Evolutionary conservation across 1,140 invertebrate species (phyloP).

Genomic region (Drosophila virilis): DNA sequence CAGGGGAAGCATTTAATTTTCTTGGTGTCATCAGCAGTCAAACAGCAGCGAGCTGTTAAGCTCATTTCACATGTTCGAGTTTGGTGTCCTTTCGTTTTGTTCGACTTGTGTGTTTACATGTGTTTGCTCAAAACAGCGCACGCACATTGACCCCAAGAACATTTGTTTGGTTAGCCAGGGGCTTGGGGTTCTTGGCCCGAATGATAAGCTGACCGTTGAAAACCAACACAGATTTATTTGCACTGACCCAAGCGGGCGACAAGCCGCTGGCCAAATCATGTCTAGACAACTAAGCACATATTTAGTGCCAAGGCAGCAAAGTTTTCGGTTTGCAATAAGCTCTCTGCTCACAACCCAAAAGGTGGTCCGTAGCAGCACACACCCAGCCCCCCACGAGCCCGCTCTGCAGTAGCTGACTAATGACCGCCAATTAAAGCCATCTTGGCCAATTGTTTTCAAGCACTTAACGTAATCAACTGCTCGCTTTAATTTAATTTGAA

Average conservation of each 20-base stretch:
- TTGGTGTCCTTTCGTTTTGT: slow-evolving; percentile 46
- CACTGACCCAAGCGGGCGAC: slow-evolving; percentile 33
- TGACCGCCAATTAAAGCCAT: slow-evolving; percentile 30
- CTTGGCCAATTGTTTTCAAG: slow-evolving; percentile 17
- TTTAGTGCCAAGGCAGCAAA: slow-evolving; percentile 32
- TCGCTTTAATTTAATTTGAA: slow-evolving; percentile 37
- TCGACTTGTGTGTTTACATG: slow-evolving; percentile 67
- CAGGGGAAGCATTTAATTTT: slow-evolving; percentile 48
- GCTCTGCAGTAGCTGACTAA: slow-evolving; percentile 19
- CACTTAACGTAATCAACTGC: slow-evolving; percentile 11
- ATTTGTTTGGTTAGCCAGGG: slow-evolving; percentile 69
- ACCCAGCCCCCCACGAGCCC: slow-evolving; percentile 1
- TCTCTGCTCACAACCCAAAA: not conserved
- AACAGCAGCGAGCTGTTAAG: slow-evolving; percentile 65
- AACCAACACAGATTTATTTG: slow-evolving; percentile 72
- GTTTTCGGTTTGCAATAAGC: slow-evolving; percentile 1
- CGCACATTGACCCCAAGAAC: slow-evolving; percentile 59
- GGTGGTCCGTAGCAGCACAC: not conserved
- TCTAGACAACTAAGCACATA: slow-evolving; percentile 72
- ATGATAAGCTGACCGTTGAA: slow-evolving; percentile 32
- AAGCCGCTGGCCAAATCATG: slow-evolving; percentile 60
- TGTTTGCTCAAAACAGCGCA: slow-evolving; percentile 49
- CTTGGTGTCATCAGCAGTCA: slow-evolving; percentile 52
- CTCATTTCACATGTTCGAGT: slow-evolving; percentile 72
- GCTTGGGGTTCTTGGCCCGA: not conserved